A percentile compares a stretch with the other conserved stretches of the same genome.
These are phyloP conservation scores for Drosophila saltans DNA, from an alignment of 1,140 invertebrate genomes.

Conservation along the genomic window DNA sequence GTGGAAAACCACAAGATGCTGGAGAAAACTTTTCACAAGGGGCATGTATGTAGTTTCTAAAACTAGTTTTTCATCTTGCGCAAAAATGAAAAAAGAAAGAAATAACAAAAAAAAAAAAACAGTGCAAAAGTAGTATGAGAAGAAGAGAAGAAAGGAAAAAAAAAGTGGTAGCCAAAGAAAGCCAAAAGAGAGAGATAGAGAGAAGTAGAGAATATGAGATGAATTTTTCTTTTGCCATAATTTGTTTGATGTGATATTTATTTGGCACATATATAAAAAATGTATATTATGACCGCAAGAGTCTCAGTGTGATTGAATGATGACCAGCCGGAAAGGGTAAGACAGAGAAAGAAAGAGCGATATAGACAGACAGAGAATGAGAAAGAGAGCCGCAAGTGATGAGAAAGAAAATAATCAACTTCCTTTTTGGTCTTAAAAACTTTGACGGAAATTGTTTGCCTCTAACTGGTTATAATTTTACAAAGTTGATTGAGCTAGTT, in stretches of 20 bases:
- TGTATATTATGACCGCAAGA: conserved; percentile 27
- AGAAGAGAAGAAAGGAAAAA: not conserved
- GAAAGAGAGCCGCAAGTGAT: not conserved
- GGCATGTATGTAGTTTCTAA: conserved; percentile 24
- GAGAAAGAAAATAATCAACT: conserved; percentile 37
- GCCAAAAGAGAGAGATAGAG: conserved; percentile 13
- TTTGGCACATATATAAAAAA: conserved; percentile 60
- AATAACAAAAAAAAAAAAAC: conserved; percentile 7
- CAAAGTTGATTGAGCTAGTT: conserved; percentile 37
- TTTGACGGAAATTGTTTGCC: conserved; percentile 46
- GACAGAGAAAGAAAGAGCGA: not conserved
- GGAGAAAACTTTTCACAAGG: conserved; percentile 54
- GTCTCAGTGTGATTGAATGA: conserved; percentile 41
- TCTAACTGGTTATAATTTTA: conserved; percentile 17
- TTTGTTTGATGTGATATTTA: conserved; percentile 59
- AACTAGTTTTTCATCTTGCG: conserved; percentile 59
- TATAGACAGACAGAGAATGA: not conserved
- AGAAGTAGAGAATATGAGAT: conserved; percentile 42
- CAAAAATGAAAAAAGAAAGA: conserved; percentile 10
- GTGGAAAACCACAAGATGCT: conserved; percentile 45
- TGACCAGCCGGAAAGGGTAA: not conserved
- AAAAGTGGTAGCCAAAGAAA: conserved; percentile 37
- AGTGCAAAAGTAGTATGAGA: conserved; percentile 14
- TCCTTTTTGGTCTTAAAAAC: conserved; percentile 33
- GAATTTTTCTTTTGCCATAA: conserved; percentile 40